A percentile compares a stretch with the other conserved stretches of the same genome.
These are phyloP conservation scores for Whitmania pigra DNA, from an alignment of 1,140 invertebrate species.

Conservation along the genomic window DNA sequence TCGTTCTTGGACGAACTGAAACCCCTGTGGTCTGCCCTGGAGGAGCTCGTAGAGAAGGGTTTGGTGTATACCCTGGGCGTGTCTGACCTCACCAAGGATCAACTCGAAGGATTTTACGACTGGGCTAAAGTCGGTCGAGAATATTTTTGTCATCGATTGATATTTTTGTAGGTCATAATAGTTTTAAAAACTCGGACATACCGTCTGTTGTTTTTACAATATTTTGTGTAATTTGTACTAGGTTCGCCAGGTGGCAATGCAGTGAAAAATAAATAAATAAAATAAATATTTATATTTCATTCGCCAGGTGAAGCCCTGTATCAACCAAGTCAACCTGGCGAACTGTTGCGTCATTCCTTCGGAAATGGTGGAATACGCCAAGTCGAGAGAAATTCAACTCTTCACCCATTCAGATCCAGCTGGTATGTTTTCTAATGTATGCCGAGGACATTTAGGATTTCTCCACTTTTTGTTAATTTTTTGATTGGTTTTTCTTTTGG, in stretches of 20 bases:
- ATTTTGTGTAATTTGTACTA: too few relatives aligned
- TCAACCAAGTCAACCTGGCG: conserved; percentile 87
- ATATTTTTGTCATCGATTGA: background rate
- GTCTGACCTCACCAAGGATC: conserved; percentile 69
- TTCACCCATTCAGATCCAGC: conserved; percentile 86
- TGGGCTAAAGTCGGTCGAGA: conserved; percentile 54
- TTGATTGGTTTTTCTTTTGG: too few relatives aligned
- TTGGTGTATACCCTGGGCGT: conserved; percentile 65
- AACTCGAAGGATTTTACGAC: conserved; percentile 62
- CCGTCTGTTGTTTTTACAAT: too few relatives aligned
- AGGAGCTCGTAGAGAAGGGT: conserved; percentile 54
- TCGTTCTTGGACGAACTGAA: conserved; percentile 50
- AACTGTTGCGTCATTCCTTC: conserved; percentile 89
- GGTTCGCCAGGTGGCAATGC: too few relatives aligned
- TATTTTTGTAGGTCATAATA: too few relatives aligned
- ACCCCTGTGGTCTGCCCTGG: conserved; percentile 58
- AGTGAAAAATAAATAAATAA: too few relatives aligned
- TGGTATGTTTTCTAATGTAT: conserved; percentile 49
- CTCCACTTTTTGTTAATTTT: too few relatives aligned
- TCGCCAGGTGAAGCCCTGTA: conserved; percentile 62
- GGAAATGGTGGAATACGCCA: conserved; percentile 73
- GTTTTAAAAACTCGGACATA: too few relatives aligned
- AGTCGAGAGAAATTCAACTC: conserved; percentile 76
- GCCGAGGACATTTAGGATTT: too few relatives aligned
- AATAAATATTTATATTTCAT: too few relatives aligned